A percentile compares a stretch with the other conserved stretches of the same genome.
phyloP scores from a whole-genome alignment of 2,888 invertebrate genomes.

The Rhorus exstirpatorius region DNA sequence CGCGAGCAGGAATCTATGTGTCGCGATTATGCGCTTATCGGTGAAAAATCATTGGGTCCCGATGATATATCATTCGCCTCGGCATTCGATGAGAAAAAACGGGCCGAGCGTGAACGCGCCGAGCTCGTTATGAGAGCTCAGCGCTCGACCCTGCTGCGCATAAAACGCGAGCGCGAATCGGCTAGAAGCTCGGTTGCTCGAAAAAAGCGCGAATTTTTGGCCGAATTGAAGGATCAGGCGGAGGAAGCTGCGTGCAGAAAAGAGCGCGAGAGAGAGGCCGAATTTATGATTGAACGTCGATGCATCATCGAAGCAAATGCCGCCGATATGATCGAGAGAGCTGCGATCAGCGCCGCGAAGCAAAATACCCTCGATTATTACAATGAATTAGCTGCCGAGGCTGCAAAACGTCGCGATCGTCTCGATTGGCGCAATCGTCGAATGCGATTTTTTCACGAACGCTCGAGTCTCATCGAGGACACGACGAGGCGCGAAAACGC shows the following conservation, averaged over 20 bases:
- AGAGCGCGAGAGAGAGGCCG: slow-evolving; percentile 76
- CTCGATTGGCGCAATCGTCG: slow-evolving; percentile 88
- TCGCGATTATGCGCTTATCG: slow-evolving; percentile 87
- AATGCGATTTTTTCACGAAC: slow-evolving; percentile 81
- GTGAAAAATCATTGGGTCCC: slow-evolving; percentile 82
- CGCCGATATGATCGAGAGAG: slow-evolving; percentile 77
- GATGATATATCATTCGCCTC: slow-evolving; percentile 77
- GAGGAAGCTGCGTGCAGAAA: slow-evolving; percentile 77
- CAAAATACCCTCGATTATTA: slow-evolving; percentile 89
- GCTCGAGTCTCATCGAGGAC: slow-evolving; percentile 73
- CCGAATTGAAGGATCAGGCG: slow-evolving; percentile 80
- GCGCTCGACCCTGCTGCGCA: slow-evolving; percentile 76
- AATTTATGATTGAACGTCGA: slow-evolving; percentile 79
- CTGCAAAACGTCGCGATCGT: slow-evolving; percentile 88
- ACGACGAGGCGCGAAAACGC: too few relatives aligned
- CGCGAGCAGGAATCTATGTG: slow-evolving; percentile 87
- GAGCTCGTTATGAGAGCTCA: slow-evolving; percentile 80
- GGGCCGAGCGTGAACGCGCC: slow-evolving; percentile 76
- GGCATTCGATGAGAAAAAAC: slow-evolving; percentile 79
- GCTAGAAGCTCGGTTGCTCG: slow-evolving; percentile 72
- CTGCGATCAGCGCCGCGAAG: slow-evolving; percentile 76
- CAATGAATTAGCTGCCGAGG: slow-evolving; percentile 88
- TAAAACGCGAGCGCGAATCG: slow-evolving; percentile 79
- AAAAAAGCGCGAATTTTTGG: slow-evolving; percentile 78
- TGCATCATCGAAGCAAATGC: slow-evolving; percentile 72